Conservation (phyloP, 2,113 vertebrate genomes). For the Ophiodon elongatus region DNA sequence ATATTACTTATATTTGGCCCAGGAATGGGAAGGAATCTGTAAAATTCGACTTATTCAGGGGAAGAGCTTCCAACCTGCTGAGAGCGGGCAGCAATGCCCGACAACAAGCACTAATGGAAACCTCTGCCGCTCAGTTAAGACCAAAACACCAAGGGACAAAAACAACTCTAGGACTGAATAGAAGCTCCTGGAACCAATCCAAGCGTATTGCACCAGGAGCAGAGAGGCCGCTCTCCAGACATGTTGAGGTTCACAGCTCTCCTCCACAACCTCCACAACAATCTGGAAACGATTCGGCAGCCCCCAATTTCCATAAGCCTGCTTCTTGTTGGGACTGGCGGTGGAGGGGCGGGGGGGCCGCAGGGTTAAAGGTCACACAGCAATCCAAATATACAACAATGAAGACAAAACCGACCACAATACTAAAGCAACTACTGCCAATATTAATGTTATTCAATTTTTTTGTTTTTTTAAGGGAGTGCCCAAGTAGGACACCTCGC, state of each 20-base stretch:
- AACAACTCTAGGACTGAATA: not conserved
- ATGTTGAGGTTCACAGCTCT: not conserved
- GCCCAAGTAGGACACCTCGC: not conserved
- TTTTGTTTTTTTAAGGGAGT: not conserved
- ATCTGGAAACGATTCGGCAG: conserved; percentile 47
- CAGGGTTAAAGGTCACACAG: conserved; percentile 25
- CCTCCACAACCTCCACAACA: not conserved
- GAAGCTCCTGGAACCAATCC: not conserved
- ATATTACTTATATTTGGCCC: not conserved
- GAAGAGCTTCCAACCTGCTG: not conserved
- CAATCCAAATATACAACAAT: conserved; percentile 25
- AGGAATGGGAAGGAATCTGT: not conserved
- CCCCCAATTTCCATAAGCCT: conserved; percentile 22
- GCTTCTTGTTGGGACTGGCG: conserved; percentile 5
- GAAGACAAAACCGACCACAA: conserved; percentile 8
- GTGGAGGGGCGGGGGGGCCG: conserved; percentile 7
- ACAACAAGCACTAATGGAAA: conserved; percentile 1
- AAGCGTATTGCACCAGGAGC: not conserved
- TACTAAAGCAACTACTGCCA: not conserved
- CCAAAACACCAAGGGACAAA: not conserved
- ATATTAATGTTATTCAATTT: not conserved
- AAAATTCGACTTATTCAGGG: not conserved
- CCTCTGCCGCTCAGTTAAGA: not conserved
- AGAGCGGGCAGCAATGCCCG: not conserved
- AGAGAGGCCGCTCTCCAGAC: not conserved